phyloP scores from a whole-genome alignment of 2,888 invertebrate species.

The Spodoptera picta region DNA sequence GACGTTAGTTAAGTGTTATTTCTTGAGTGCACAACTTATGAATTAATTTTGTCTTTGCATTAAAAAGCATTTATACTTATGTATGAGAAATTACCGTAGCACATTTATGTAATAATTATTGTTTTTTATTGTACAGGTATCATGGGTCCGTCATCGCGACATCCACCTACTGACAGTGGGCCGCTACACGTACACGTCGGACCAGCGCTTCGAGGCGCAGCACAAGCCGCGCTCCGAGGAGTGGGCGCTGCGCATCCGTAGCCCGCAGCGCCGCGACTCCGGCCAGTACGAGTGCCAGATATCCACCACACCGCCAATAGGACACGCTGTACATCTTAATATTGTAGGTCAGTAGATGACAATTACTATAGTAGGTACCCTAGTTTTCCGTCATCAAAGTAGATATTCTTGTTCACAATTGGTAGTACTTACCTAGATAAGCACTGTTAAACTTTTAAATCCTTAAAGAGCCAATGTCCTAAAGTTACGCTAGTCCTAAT shows the following conservation, averaged over 20 bases:
- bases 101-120: neutral
- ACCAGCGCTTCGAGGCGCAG: conserved; percentile 94
- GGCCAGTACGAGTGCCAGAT: conserved; percentile 97
- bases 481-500: no score
- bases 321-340: conserved; percentile 93
- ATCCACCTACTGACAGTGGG: conserved; percentile 97
- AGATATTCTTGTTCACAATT: no score
- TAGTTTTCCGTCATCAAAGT: no score
- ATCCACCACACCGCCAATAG: conserved; percentile 96
- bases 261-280: conserved; percentile 94
- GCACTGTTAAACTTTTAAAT: no score
- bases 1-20: no score
- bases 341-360: conserved; percentile 92
- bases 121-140: conserved; percentile 89
- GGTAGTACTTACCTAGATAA: no score
- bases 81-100: no score
- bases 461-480: no score
- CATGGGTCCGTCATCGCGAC: conserved; percentile 97
- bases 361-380: no score
- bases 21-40: no score
- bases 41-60: no score
- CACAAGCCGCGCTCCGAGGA: conserved; percentile 96
- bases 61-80: no score
- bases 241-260: conserved; percentile 92
- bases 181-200: conserved; percentile 95